Evolutionary conservation across 2,113 vertebrate genomes (phyloP), one percentile per base, ranked within the genome.

Genomic region (Coreoperca whiteheadi): DNA sequence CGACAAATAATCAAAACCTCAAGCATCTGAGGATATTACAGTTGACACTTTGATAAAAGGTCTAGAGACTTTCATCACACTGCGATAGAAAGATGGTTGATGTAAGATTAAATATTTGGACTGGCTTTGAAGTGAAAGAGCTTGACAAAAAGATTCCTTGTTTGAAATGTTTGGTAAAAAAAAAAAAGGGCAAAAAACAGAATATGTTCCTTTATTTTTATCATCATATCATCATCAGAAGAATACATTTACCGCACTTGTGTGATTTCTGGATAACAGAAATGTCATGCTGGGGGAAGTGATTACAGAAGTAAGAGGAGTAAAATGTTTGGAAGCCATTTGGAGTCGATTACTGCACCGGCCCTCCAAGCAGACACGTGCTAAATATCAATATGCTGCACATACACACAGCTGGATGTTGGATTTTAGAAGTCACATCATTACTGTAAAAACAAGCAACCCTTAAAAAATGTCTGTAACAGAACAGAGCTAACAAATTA

Each of bases 1-100:
- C n/a, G 34, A 85, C 28, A 75, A 72, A 80, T 77, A 80, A 83
- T 87, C 77, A 83, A 65, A 84, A 71, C 59, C 63, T 66, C 1
- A 16, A 70, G 28, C 34, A 16, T 83, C 70, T 21, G 77, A 74
- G 68, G 28, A 78, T 61, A 77, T 51, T 60, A 69, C 41, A 41
- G 18, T 2, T 30, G n/a, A 76, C 23, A 68, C 32, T 32, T 77
- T 59, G 46, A 82, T 15, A 60, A 9, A 64, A 34, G n/a, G 67
- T 67, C 46, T 61, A 57, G 28, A 72, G 6, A 70, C n/a, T 59
- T 43, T 51, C 53, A 74, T 81, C 34, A 41, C 48, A n/a, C 43
- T 34, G 75, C 6, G 23, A 30, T 1, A 39, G 41, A 65, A 56
- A 48, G 50, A 59, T 0, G 3, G 14, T 3, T 56, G 7, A 34